Base-by-base conservation (phyloP, 2,888 invertebrate genomes). In the Himalopsyche kuldschensis region DNA sequence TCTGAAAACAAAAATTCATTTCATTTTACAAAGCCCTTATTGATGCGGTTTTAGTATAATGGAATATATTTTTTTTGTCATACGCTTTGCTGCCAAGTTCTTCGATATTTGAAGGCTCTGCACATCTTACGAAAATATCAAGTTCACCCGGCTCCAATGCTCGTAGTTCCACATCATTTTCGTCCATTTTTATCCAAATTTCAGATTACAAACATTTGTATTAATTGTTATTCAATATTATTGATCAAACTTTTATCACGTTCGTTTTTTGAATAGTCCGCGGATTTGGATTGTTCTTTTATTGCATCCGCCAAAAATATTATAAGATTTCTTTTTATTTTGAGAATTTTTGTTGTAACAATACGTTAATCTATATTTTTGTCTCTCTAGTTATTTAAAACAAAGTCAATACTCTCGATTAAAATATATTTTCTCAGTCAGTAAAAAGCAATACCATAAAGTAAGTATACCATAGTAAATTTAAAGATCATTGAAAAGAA, bases 81-180 rank as follows among this genome's bases (percentile, higher is more conserved):
- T 83, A 83, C 93, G 89, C 89, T 87, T 92, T 90, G 78, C 92
- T 93, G 79, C 96, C 97, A 85, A 97, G 91, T 85, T 93, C 92
- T 85, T 93, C 93, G 41, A 97, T 91, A 55, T 92, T 90, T 84
- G 94, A 94, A 35, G 93, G 91, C 86, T 93, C 92, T 89, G 97
- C 93, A 87, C 94, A 94, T 88, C 96, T 94, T 4, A 97, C 92
- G 87, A 94, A 96, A 86, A 94, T 90, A 88, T 96, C 96, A 6
- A 95, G 90, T 90, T 97, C 97, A 87, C 94, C 95, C 5, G 94
- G 91, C 84, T 92, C 90, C 63, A 95, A 90, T 86, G 94, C 93
- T 46, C 77, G 77, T 15, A 84, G 35, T 77, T n/a, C 77, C 27
- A 27, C 47, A 27, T 76, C 47, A 35, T 76, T 75, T 30, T 82